phyloP scores from a whole-genome alignment of 2,797 vertebrate genomes.

The Meriones psammophilus region DNA sequence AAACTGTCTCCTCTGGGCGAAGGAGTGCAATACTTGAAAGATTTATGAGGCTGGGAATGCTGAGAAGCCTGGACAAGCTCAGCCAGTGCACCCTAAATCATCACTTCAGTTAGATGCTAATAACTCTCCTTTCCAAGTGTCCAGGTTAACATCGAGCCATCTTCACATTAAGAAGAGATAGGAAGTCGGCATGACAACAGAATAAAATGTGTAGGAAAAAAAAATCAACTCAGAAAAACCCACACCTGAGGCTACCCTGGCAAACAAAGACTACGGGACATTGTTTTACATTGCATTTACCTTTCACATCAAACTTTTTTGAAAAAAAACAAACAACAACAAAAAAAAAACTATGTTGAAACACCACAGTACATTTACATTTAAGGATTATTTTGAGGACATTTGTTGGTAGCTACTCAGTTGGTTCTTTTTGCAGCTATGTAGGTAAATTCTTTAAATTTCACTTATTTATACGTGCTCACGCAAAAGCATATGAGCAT shows the following conservation, averaged over 20 bases:
- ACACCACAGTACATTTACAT: not conserved
- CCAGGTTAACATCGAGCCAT: slow-evolving; percentile 57
- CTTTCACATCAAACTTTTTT: not conserved
- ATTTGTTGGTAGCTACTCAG: not conserved
- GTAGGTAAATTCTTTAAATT: not conserved
- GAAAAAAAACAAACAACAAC: too few relatives aligned
- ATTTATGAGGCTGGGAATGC: slow-evolving; percentile 43
- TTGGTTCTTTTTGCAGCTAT: not conserved
- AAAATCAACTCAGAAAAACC: slow-evolving; percentile 48
- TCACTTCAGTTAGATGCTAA: slow-evolving; percentile 59
- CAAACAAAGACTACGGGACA: not conserved
- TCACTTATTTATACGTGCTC: not conserved
- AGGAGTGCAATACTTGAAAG: not conserved
- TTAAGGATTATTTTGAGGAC: not conserved
- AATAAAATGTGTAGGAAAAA: slow-evolving; percentile 58
- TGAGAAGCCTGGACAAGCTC: slow-evolving; percentile 49
- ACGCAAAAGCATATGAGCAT: not conserved
- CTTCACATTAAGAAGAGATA: slow-evolving; percentile 66
- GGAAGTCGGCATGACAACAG: slow-evolving; percentile 50
- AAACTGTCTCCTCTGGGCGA: slow-evolving; percentile 53
- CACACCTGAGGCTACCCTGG: slow-evolving; percentile 10
- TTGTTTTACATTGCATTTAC: slow-evolving; percentile 7
- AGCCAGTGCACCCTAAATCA: slow-evolving; percentile 54
- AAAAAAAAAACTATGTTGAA: too few relatives aligned
- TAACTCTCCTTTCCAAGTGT: slow-evolving; percentile 65